These are phyloP conservation scores for Atopsyche davidsoni DNA, from an alignment of 1,140 invertebrate species.

Conservation along the genomic window DNA sequence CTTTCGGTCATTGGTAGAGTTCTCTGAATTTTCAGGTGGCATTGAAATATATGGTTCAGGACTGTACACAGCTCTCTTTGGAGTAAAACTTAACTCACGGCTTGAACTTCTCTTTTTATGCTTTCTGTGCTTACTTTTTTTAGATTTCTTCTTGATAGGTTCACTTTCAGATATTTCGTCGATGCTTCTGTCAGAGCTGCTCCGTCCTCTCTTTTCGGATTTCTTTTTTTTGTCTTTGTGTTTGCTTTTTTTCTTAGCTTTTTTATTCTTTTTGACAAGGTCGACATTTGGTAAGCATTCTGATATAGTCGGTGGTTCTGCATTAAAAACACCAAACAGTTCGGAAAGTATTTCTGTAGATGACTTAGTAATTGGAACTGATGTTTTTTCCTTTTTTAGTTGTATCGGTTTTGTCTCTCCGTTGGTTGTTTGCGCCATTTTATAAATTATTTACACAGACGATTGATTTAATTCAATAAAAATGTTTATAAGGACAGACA, in stretches of 20 bases:
- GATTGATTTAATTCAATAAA: too few species aligned
- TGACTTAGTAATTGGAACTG: conserved; percentile 51
- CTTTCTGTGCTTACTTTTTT: conserved; percentile 50
- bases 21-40: not conserved
- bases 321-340: conserved; percentile 68
- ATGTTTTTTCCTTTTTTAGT: conserved; percentile 35
- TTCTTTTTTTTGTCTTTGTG: conserved; percentile 47
- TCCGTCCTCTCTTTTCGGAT: conserved; percentile 49
- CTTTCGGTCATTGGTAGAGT: conserved; percentile 7
- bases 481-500: too few species aligned
- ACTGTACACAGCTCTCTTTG: conserved; percentile 7
- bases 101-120: conserved; percentile 51
- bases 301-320: conserved; percentile 50
- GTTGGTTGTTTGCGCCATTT: conserved; percentile 14
- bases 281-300: conserved; percentile 37
- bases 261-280: conserved; percentile 41
- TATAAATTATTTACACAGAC: too few species aligned
- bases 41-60: conserved; percentile 5
- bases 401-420: too few species aligned
- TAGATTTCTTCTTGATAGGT: conserved; percentile 36
- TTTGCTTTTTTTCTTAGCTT: conserved; percentile 47
- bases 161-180: conserved; percentile 47
- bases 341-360: conserved; percentile 75
- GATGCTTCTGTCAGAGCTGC: conserved; percentile 42
- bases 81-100: conserved; percentile 30